These are phyloP conservation scores for Tupiocoris notatus DNA, from an alignment of 2,888 invertebrate species.

Conservation along the genomic window DNA sequence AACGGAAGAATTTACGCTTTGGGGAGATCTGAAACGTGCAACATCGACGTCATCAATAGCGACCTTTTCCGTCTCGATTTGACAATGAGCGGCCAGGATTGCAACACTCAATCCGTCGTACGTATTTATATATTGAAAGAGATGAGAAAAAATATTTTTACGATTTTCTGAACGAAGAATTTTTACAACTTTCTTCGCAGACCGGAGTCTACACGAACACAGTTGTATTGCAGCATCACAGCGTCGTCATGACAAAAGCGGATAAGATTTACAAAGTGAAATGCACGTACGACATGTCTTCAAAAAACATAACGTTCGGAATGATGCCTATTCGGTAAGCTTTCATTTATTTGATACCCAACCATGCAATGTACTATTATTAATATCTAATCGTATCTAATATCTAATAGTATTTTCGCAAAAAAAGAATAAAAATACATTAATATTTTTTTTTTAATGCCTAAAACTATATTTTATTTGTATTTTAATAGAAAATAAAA, in stretches of 20 bases:
- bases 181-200: conserved; percentile 65
- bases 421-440: too few relatives aligned
- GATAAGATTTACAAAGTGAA: conserved; percentile 96
- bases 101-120: conserved; percentile 93
- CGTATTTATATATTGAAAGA: too few relatives aligned
- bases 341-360: too few relatives aligned
- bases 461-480: background rate
- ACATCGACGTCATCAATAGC: conserved; percentile 89
- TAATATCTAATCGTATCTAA: too few relatives aligned
- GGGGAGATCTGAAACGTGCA: conserved; percentile 91
- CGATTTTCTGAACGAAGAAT: too few relatives aligned
- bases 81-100: conserved; percentile 91
- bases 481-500: too few relatives aligned
- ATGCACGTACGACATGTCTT: conserved; percentile 94
- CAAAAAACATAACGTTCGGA: conserved; percentile 93
- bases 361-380: too few relatives aligned
- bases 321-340: conserved; percentile 84
- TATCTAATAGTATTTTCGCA: too few relatives aligned
- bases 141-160: too few relatives aligned
- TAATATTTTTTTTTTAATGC: background rate
- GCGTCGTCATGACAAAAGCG: conserved; percentile 94
- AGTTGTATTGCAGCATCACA: conserved; percentile 90
- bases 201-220: conserved; percentile 92
- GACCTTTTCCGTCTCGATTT: conserved; percentile 88
- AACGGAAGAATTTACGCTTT: conserved; percentile 92